Evolutionary conservation across 2,888 invertebrate genomes (phyloP).

Genomic region (Pasiphila rectangulata): DNA sequence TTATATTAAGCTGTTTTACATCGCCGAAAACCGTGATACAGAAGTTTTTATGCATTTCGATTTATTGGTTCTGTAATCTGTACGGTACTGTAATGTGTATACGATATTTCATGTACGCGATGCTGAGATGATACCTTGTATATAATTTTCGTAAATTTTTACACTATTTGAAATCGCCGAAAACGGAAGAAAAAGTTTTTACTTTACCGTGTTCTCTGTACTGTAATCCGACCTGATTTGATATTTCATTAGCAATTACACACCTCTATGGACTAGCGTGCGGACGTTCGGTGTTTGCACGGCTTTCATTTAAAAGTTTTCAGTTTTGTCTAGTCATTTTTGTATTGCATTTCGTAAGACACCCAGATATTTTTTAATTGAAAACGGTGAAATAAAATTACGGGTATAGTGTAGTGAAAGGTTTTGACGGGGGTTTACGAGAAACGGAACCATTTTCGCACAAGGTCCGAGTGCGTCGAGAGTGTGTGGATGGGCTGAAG

Average conservation of each 20-base stretch:
- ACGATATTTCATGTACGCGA: no score
- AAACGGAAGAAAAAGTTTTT: neutral
- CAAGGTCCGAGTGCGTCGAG: constrained; percentile 29
- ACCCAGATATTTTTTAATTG: constrained; percentile 46
- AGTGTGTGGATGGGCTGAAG: constrained; percentile 38
- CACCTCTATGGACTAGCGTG: constrained; percentile 36
- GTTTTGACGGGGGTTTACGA: constrained; percentile 14
- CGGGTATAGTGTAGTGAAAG: constrained; percentile 43
- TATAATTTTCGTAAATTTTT: no score
- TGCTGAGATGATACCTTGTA: no score
- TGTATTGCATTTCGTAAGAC: constrained; percentile 43
- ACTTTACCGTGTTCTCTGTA: constrained; percentile 27
- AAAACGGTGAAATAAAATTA: constrained; percentile 59
- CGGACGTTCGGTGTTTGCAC: constrained; percentile 36
- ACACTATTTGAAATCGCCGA: no score
- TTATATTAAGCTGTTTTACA: no score
- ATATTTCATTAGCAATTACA: constrained; percentile 37
- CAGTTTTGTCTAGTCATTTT: constrained; percentile 42
- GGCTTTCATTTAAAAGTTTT: constrained; percentile 39
- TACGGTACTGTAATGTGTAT: neutral
- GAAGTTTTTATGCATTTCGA: no score
- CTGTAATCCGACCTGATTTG: constrained; percentile 32
- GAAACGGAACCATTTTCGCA: constrained; percentile 48
- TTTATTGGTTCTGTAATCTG: no score
- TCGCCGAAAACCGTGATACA: no score